Evolutionary conservation across 2,113 vertebrate genomes (phyloP).

Genomic region (Symphodus melops): DNA sequence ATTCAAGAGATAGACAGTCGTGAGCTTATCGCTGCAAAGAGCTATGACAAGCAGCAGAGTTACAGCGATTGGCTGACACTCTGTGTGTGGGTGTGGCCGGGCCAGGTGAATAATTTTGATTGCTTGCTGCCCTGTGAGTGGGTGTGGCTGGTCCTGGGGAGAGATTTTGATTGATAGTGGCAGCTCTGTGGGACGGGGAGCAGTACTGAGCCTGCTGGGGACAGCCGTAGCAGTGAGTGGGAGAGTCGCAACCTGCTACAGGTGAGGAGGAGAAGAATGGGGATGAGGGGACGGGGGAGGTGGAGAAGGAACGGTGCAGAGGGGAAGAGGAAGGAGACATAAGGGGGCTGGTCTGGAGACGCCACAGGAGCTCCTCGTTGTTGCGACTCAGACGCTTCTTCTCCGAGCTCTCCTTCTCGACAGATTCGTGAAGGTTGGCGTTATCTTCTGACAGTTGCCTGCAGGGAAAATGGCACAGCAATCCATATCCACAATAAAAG

Average conservation of each 20-base stretch:
- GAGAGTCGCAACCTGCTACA: slow-evolving; percentile 74
- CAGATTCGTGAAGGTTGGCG: slow-evolving; percentile 92
- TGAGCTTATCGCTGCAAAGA: slow-evolving; percentile 86
- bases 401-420: slow-evolving; percentile 94
- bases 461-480: slow-evolving; percentile 1
- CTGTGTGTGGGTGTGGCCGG: slow-evolving; percentile 79
- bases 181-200: slow-evolving; percentile 78
- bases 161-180: slow-evolving; percentile 59
- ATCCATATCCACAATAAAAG: too few species aligned
- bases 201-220: slow-evolving; percentile 86
- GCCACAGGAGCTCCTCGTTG: slow-evolving; percentile 98
- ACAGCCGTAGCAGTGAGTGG: slow-evolving; percentile 86
- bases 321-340: slow-evolving; percentile 88
- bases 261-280: slow-evolving; percentile 85
- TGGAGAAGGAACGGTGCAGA: slow-evolving; percentile 88
- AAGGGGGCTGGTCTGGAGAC: slow-evolving; percentile 94
- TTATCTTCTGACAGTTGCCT: slow-evolving; percentile 97
- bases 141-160: slow-evolving; percentile 73
- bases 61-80: slow-evolving; percentile 64
- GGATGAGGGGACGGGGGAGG: slow-evolving; percentile 88
- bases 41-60: slow-evolving; percentile 85
- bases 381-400: slow-evolving; percentile 96
- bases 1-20: not conserved
- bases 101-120: slow-evolving; percentile 76
- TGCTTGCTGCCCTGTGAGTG: slow-evolving; percentile 67